Base-by-base conservation (phyloP, 2,888 invertebrate genomes). In the Ceratothoa steindachneri region DNA sequence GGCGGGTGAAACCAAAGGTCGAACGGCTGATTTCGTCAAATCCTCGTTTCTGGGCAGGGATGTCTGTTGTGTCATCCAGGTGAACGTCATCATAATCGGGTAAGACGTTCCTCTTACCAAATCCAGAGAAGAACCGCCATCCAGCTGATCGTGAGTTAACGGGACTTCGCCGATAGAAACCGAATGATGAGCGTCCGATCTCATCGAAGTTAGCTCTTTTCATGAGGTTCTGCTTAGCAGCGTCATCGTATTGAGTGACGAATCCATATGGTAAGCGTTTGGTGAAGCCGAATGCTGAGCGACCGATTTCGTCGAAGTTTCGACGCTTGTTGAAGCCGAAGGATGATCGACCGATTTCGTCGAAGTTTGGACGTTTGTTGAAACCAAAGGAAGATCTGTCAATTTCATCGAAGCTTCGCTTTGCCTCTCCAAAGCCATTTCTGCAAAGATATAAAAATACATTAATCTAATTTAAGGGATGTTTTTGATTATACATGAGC, bases 331-430 rank as follows among this genome's bases (percentile, higher is more conserved):
- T 88, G 69, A 86, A 86, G 81, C 87, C 87, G 82, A 88, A 84
- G 31, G 86, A 86, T 4, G 87, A 85, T 30, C 88, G 84, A 83
- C 89, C 88, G 77, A 89, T 89, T 83, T 89, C 88, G 81, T 89
- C 88, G 82, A 88, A 88, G 83, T 88, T 88, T 69, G 86, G 85
- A 81, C 87, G 88, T 69, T 84, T 83, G 74, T 83, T 82, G 51
- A 74, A 66, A 81, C 87, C 87, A 82, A 88, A 84, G 41, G 86
- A 86, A 4, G 87, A 86, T 31, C 88, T 84, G 83, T 88, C 88
- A 75, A 89, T 89, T 83, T 89, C 88, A 81, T 89, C 88, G 82
- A 88, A 88, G 83, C 88, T 88, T 69, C 86, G 85, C 81, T 87
- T 88, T 67, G 73, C 3, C n/a, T 28, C 28, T 19, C 70, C 70